A percentile compares a stretch with the other conserved stretches of the same genome.
Conservation (phyloP, 2,113 vertebrate genomes). For the Burhinus bistriatus region DNA sequence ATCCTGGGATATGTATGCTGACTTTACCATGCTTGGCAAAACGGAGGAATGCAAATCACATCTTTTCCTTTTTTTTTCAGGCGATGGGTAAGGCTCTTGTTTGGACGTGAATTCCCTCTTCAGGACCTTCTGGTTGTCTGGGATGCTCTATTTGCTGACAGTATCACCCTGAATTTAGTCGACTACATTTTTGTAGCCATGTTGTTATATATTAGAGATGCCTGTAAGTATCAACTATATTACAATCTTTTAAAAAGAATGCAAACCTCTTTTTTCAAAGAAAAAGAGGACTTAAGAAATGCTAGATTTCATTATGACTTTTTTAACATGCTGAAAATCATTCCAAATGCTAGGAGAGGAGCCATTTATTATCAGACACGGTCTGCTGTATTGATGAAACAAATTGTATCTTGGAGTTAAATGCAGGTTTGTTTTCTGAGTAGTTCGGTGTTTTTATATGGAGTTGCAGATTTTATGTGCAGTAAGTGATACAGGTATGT, state of each 20-base stretch:
- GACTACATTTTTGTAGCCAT: conserved; percentile 98
- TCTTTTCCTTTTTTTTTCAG: conserved; percentile 68
- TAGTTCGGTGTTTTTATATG: conserved; percentile 11
- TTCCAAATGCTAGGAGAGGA: not conserved
- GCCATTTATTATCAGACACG: not conserved
- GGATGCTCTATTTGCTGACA: conserved; percentile 96
- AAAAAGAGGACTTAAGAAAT: not conserved
- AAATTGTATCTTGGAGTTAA: conserved; percentile 55
- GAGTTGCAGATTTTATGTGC: conserved; percentile 16
- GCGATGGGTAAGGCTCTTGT: conserved; percentile 94
- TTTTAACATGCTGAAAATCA: not conserved
- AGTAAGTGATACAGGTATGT: conserved; percentile 52
- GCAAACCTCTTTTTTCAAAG: not conserved
- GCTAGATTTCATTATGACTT: not conserved
- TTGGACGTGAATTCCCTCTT: conserved; percentile 93
- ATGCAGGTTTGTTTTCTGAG: conserved; percentile 55
- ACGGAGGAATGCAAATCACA: not conserved
- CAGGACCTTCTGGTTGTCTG: conserved; percentile 96
- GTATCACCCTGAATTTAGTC: conserved; percentile 90
- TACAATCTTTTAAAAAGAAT: not conserved
- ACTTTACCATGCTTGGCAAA: not conserved
- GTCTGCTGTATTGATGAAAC: conserved; percentile 51
- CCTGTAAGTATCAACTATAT: conserved; percentile 79
- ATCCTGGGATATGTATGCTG: not conserved
- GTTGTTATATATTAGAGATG: conserved; percentile 96